These are phyloP conservation scores for Microctonus hyperodae DNA, from an alignment of 2,888 invertebrate species.

Conservation along the genomic window DNA sequence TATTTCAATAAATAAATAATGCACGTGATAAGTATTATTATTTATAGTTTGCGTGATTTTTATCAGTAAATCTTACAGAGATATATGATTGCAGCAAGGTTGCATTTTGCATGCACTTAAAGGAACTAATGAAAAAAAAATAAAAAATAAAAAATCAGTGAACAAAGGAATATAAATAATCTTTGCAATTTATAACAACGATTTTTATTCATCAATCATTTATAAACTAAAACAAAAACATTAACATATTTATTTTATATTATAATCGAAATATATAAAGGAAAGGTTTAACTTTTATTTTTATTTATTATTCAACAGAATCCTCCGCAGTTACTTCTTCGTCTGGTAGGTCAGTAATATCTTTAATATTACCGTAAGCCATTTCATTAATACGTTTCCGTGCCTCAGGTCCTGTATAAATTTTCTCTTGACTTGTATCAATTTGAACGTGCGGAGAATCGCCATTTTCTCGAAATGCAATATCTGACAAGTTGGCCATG, in stretches of 20 bases:
- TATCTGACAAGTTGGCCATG: conserved; percentile 50
- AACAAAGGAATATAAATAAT: too few species aligned
- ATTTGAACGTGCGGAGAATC: conserved; percentile 44
- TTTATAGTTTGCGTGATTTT: too few species aligned
- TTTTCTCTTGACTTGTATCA: conserved; percentile 44
- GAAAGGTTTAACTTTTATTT: not conserved
- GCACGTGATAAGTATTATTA: too few species aligned
- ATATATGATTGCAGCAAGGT: too few species aligned
- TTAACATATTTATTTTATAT: not conserved
- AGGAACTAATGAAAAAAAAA: too few species aligned
- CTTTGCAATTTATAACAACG: too few species aligned
- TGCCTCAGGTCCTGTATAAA: conserved; percentile 47
- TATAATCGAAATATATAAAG: not conserved
- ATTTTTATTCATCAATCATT: not conserved
- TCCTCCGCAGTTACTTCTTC: not conserved
- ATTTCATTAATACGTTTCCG: conserved; percentile 31
- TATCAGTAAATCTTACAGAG: too few species aligned
- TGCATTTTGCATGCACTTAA: too few species aligned
- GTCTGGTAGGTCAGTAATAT: not conserved
- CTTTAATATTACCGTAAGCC: conserved; percentile 23
- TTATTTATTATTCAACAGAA: not conserved
- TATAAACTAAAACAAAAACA: too few species aligned
- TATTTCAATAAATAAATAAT: too few species aligned
- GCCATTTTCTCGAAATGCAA: conserved; percentile 49
- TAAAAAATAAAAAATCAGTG: too few species aligned